phyloP scores from a whole-genome alignment of 2,797 vertebrate species.

The Crax fasciolata region DNA sequence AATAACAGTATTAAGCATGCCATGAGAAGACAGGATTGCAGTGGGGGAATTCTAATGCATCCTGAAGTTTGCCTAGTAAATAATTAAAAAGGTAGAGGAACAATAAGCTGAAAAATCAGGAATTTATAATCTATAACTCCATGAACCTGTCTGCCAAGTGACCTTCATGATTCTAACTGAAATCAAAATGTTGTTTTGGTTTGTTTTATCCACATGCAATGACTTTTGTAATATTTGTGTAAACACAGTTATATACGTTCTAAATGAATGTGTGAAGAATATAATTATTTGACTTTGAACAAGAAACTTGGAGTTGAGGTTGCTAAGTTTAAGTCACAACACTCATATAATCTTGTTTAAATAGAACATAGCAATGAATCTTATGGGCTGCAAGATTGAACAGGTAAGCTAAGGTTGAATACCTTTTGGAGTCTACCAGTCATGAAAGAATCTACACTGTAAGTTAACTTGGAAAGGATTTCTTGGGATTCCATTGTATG shows the following conservation, averaged over 20 bases:
- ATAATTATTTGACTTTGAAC: neutral
- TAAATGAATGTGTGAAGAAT: neutral
- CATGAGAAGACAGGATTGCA: neutral
- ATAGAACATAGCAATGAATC: rapidly evolving
- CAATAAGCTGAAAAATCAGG: neutral
- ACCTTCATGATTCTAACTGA: neutral
- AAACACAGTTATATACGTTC: neutral
- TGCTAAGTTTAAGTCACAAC: neutral
- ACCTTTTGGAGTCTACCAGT: neutral
- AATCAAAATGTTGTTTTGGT: neutral
- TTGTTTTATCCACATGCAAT: neutral
- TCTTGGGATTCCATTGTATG: neutral
- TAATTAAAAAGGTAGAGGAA: neutral
- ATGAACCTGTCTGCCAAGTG: neutral
- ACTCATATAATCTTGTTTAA: neutral
- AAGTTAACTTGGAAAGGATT: neutral
- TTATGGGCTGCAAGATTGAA: neutral
- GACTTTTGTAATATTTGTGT: neutral
- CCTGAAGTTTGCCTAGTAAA: neutral
- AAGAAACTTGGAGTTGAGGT: neutral
- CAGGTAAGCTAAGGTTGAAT: rapidly evolving
- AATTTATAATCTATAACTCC: neutral
- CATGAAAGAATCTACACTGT: neutral
- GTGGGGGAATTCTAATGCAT: neutral
- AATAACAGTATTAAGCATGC: neutral